Evolutionary conservation across 2,888 invertebrate genomes (phyloP), one percentile per base, ranked within the genome.

Genomic region (Drepana falcataria): DNA sequence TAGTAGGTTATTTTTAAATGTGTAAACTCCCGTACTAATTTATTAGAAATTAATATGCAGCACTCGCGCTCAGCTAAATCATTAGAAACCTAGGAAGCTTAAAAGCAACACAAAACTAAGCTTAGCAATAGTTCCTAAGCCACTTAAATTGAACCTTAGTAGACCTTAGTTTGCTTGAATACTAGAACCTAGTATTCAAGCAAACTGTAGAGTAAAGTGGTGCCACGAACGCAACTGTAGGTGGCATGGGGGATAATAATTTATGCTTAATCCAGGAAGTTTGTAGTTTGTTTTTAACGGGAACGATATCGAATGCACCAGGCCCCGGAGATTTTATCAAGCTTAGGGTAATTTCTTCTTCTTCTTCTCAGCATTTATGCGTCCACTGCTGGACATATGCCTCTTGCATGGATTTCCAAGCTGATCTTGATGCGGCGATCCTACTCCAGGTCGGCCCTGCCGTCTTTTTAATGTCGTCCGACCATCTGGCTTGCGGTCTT

Each of bases 81-180:
- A 54, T 54, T 54, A 54, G 47, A 47, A 37, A 35, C n/a, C 49
- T 37, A 35, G 41, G 41, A 49, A 48, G 48, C 53, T 49, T 53
- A 53, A 48, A 54, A 44, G 54, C 54, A 54, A 54, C 54, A 54
- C 21, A 21, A 21, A 21, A 21, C 21, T 21, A 21, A 21, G 21
- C 21, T 21, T 21, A 21, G 21, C 21, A 21, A 21, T 21, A 21
- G 21, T 21, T 21, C 21, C 21, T 21, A 21, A 21, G 21, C 21
- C 21, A 21, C 21, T 21, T 21, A 21, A 40, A 33, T 4, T 35
- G 47, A 47, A 40, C 48, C 21, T 21, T n/a, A n/a, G n/a, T n/a
- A n/a, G n/a, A n/a, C n/a, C n/a, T n/a, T n/a, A n/a, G n/a, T n/a
- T 41, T 40, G 33, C 33, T 51, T 34, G 4, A 37, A 35, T n/a